Conservation (phyloP, 2,888 invertebrate species). For the Halocaridina rubra region DNA sequence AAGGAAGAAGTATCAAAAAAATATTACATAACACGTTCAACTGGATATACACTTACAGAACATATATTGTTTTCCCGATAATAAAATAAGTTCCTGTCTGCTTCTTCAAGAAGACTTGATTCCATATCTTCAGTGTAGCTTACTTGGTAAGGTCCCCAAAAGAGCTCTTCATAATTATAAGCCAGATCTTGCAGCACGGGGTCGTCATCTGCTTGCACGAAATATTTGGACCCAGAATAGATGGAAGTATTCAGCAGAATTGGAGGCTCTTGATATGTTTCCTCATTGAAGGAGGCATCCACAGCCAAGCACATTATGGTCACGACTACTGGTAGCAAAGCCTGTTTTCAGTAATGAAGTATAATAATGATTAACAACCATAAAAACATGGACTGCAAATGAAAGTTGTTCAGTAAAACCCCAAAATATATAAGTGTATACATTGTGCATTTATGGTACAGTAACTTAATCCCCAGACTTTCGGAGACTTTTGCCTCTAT, state of each 20-base stretch:
- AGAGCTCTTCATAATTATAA: slow-evolving; percentile 18
- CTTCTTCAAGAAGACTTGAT: slow-evolving; percentile 12
- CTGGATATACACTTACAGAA: slow-evolving; percentile 16
- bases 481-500: too few relatives aligned
- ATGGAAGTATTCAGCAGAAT: slow-evolving; percentile 24
- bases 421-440: too few relatives aligned
- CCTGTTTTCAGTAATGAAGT: too few relatives aligned
- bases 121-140: slow-evolving; percentile 11
- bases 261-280: slow-evolving; percentile 6
- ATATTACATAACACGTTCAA: too few relatives aligned
- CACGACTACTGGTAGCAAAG: slow-evolving; percentile 50
- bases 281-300: slow-evolving; percentile 16
- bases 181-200: background rate
- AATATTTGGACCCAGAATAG: slow-evolving; percentile 34
- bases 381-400: too few relatives aligned
- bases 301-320: slow-evolving; percentile 45
- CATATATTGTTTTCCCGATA: slow-evolving; percentile 51
- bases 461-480: too few relatives aligned
- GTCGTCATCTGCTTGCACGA: background rate
- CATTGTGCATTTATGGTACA: too few relatives aligned
- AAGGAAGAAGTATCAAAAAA: too few relatives aligned
- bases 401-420: too few relatives aligned
- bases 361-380: too few relatives aligned
- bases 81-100: background rate
- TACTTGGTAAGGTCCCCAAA: slow-evolving; percentile 33